Evolutionary conservation across 2,797 vertebrate species (phyloP), one percentile per base, ranked within the genome.

Genomic region (Tinamus major): DNA sequence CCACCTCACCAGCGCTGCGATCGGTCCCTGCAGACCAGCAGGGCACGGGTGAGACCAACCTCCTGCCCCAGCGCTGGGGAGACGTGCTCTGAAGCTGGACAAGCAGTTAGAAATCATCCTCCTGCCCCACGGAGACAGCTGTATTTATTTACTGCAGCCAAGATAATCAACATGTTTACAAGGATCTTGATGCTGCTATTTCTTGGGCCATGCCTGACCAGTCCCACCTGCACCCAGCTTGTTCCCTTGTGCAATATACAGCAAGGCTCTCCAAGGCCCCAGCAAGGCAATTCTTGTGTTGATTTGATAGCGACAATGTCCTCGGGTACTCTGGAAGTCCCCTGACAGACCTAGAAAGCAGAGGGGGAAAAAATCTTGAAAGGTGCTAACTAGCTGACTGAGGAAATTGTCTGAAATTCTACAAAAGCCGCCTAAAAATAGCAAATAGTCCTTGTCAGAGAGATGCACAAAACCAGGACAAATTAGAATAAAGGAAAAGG

Each of bases 21-120:
- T n/a, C 76, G 56, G 15, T 19, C 31, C 46, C 33, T 13, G 1
- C 31, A 48, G 39, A 5, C 4, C 4, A 79, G 68, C 61, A 27
- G 31, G 17, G 26, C 37, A 8, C 0, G 0, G 4, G 13, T 11
- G 37, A 69, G 37, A 75, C 35, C 0, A 3, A 17, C 51, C 15
- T 10, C 15, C 27, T 29, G 51, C 27, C 27, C 24, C 51, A 29
- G 51, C 27, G 3, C 51, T 29, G 51, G 51, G 51, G 27, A 15
- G 9, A 76, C 2, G 19, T n/a, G 18, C 67, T 56, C 29, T 63
- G 55, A 31, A 33, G 37, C 0, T 9, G n/a, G 20, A 81, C 42
- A 23, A 26, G 13, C 20, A 55, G 10, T 51, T 48, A n/a, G 41
- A 77, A 71, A 31, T 4, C 1, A 0, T 29, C 20, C 35, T 39